These are phyloP conservation scores for Gymnorhina tibicen DNA, from an alignment of 2,113 vertebrate genomes.

Conservation along the genomic window DNA sequence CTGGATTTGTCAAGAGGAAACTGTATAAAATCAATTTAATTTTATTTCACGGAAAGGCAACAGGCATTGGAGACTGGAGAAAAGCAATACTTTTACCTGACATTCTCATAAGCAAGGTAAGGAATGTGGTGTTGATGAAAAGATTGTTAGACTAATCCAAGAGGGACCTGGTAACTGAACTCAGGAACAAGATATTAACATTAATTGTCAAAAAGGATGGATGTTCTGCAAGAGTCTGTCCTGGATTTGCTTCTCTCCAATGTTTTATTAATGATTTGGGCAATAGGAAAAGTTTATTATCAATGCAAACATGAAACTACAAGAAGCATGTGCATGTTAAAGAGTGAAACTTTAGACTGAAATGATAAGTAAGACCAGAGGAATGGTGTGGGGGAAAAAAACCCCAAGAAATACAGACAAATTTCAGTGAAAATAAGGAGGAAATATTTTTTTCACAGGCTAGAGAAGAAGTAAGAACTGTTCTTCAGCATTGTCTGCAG, in stretches of 20 bases:
- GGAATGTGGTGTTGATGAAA: background rate
- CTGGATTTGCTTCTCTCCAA: background rate
- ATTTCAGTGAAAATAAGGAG: background rate
- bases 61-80: background rate
- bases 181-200: background rate
- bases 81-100: background rate
- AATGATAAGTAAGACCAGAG: background rate
- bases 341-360: background rate
- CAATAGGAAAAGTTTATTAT: background rate
- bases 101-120: background rate
- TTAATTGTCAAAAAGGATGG: background rate
- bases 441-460: background rate
- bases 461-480: background rate
- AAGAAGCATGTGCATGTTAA: background rate
- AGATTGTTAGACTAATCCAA: background rate
- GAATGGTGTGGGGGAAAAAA: background rate
- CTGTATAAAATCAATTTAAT: background rate
- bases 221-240: background rate
- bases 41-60: background rate
- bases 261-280: background rate
- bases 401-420: accelerated
- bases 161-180: background rate
- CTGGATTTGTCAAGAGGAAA: background rate
- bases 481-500: background rate
- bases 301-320: background rate